Evolutionary conservation across 2,797 vertebrate species (phyloP), one percentile per base, ranked within the genome.

Genomic region (Urosaurus nigricauda): DNA sequence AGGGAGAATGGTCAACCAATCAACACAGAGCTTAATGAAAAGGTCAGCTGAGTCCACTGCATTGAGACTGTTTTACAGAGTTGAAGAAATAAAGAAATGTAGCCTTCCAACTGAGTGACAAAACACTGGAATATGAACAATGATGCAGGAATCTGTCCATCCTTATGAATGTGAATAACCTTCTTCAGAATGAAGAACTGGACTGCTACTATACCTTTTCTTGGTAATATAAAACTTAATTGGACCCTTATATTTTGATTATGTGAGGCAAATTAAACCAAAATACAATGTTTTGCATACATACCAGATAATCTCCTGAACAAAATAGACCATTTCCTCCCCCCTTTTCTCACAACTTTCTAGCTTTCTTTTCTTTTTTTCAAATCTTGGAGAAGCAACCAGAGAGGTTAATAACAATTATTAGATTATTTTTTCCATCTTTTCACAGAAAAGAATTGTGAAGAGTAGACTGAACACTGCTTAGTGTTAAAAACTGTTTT

Each of bases 381-480:
- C 16, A 35, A 56, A 71, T 43, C 86, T 73, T 90, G 1, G 78
- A 93, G 91, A 95, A 93, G 83, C 74, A 92, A 88, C 81, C 91
- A 29, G 78, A 92, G 91, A 79, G 88, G 56, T 90, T 90, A 94
- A 84, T 63, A 65, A 8, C 60, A 90, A 58, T 87, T 24, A 24
- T 86, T 68, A 93, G 92, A 93, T 3, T 82, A 93, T 80, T 85
- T 89, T 77, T 51, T 53, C 21, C 17, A 92, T 85, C 24, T 88
- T 65, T 89, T 95, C 73, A 79, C 93, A 90, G 88, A 91, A 83
- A 47, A 91, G 91, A 89, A 37, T 86, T 90, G 70, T 91, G 43
- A 86, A 92, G 88, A 93, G 89, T 71, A 95, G 93, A 95, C 93
- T 95, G 95, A 95, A 96, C 93, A 93, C 7, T 0, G 35, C 53